These are phyloP conservation scores for Calcarius lapponicus DNA, from an alignment of 2,797 vertebrate genomes.

Conservation along the genomic window DNA sequence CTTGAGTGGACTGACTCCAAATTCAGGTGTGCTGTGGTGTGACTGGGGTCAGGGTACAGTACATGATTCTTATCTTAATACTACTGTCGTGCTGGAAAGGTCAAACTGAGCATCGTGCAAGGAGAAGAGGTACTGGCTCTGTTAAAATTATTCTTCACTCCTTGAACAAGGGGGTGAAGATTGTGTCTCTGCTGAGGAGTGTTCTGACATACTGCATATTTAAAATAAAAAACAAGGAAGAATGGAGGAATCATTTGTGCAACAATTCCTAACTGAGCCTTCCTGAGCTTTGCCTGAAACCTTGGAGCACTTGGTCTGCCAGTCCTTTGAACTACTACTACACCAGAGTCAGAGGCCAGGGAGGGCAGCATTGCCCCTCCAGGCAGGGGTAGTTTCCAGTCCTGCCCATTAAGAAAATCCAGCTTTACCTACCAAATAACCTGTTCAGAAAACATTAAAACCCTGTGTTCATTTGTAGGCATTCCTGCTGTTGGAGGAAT, in stretches of 20 bases:
- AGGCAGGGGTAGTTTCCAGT: background rate
- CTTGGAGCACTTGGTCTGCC: background rate
- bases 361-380: background rate
- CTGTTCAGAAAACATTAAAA: background rate
- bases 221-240: background rate
- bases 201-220: background rate
- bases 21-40: background rate
- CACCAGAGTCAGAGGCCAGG: background rate
- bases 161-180: slow-evolving; percentile 6
- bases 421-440: background rate
- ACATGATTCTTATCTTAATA: slow-evolving; percentile 33
- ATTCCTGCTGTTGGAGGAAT: background rate
- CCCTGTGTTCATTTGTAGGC: background rate
- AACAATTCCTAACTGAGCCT: background rate
- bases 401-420: background rate
- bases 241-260: background rate
- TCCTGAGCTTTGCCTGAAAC: background rate
- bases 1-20: background rate
- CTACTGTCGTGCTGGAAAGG: background rate
- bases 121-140: background rate
- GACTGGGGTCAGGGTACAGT: slow-evolving; percentile 20
- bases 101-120: slow-evolving; percentile 12
- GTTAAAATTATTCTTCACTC: slow-evolving; percentile 1
- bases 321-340: background rate
- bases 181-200: background rate